Evolutionary conservation across 2,113 vertebrate species (phyloP), one percentile per base, ranked within the genome.

Genomic region (Chaetops frenatus): DNA sequence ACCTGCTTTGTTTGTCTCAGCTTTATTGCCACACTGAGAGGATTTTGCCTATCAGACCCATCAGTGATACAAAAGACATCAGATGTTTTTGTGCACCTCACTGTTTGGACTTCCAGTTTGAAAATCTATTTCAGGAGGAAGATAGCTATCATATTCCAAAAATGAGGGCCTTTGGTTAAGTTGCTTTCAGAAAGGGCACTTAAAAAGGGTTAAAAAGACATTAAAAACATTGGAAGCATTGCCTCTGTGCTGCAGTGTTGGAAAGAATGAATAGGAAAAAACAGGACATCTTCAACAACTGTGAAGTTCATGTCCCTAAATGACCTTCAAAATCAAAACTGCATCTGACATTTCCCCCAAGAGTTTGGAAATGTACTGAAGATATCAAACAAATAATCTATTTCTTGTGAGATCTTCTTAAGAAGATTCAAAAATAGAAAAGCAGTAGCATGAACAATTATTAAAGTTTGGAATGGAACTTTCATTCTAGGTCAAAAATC

Each of bases 231-330:
- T n/a, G 15, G 17, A 33, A 85, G 12, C 57, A 8, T 79, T 90
- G 44, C 27, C 14, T 65, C 35, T 88, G 12, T 82, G 24, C 28
- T 86, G 35, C 51, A 51, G 19, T 10, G 9, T 78, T 78, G 76
- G 72, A 92, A 93, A 3, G 36, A 92, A 36, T 48, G 44, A 81
- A 25, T 40, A 88, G 67, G 71, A 92, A 95, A 90, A 94, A 90
- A 10, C 60, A 81, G 47, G 38, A 81, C 44, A 66, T 27, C 45
- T 74, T 70, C 51, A 70, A 33, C 33, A 56, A 17, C 84, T 58
- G 29, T 62, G 50, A 77, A 44, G 45, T 73, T 92, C n/a, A 57
- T 47, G 66, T 85, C 81, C 87, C 45, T 57, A 53, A 44, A 38
- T 57, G 54, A 92, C 78, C 84, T 70, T 85, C 54, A 35, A 76